Evolutionary conservation across 2,797 vertebrate species (phyloP).

Genomic region (Lutra lutra): DNA sequence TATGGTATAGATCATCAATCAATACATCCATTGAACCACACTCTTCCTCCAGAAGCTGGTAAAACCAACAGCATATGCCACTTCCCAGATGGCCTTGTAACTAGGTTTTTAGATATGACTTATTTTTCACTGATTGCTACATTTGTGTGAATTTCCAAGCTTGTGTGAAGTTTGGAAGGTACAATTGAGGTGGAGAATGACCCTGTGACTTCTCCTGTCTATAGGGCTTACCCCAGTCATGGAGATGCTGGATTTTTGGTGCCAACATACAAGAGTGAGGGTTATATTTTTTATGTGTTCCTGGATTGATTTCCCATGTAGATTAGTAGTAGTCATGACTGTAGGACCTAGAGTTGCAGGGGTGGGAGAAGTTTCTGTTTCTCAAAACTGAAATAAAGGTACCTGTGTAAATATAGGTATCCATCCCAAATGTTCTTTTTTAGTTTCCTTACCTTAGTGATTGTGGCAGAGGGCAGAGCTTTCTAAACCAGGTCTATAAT

Average conservation of each 20-base stretch:
- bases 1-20: background rate
- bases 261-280: background rate
- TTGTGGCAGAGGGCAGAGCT: background rate
- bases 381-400: background rate
- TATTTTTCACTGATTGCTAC: background rate
- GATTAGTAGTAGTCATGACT: background rate
- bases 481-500: background rate
- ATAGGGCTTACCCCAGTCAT: background rate
- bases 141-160: background rate
- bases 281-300: background rate
- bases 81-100: background rate
- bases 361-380: background rate
- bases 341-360: background rate
- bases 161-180: background rate
- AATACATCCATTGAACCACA: background rate
- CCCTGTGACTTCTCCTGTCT: background rate
- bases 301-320: background rate
- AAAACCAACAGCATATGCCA: background rate
- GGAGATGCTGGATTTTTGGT: background rate
- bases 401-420: background rate
- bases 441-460: background rate
- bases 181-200: background rate
- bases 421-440: background rate
- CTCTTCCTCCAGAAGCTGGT: background rate
- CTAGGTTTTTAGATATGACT: background rate